Conservation (phyloP, 2,888 invertebrate species). For the Ellobium chinense region DNA sequence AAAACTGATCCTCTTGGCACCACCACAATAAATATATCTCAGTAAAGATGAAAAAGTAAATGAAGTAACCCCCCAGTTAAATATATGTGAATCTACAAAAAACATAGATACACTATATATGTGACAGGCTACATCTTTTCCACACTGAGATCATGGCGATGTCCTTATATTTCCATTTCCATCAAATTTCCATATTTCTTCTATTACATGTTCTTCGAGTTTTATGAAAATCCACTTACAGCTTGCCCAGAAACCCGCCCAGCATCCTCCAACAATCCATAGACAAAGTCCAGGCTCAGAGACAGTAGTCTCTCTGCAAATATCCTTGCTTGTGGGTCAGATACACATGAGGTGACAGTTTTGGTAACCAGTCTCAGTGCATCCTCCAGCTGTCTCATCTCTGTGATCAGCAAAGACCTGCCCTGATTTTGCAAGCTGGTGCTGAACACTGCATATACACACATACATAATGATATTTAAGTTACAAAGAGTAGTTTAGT, state of each 20-base stretch:
- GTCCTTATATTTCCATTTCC: background rate
- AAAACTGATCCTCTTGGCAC: too few relatives aligned
- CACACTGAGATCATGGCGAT: too few relatives aligned
- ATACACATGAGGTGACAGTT: constrained; percentile 51
- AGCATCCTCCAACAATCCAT: constrained; percentile 64
- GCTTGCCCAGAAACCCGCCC: constrained; percentile 46
- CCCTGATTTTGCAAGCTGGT: constrained; percentile 32
- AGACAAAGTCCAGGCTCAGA: constrained; percentile 66
- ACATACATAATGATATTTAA: too few relatives aligned
- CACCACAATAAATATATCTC: too few relatives aligned
- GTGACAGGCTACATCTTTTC: too few relatives aligned
- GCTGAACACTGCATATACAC: constrained; percentile 62
- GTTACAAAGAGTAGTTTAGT: too few relatives aligned
- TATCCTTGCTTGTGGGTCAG: constrained; percentile 61
- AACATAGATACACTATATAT: too few relatives aligned
- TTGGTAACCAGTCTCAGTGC: constrained; percentile 63
- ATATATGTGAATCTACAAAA: too few relatives aligned
- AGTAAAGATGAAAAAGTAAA: too few relatives aligned
- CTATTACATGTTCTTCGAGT: too few relatives aligned
- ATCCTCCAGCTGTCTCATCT: constrained; percentile 63
- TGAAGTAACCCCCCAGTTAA: too few relatives aligned
- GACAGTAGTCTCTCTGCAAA: constrained; percentile 70
- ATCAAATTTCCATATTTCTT: too few relatives aligned
- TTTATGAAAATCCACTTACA: background rate
- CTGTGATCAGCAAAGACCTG: constrained; percentile 49